A percentile compares a stretch with the other conserved stretches of the same genome.
Conservation (phyloP, 2,888 invertebrate species). For the Ceratothoa steindachneri region DNA sequence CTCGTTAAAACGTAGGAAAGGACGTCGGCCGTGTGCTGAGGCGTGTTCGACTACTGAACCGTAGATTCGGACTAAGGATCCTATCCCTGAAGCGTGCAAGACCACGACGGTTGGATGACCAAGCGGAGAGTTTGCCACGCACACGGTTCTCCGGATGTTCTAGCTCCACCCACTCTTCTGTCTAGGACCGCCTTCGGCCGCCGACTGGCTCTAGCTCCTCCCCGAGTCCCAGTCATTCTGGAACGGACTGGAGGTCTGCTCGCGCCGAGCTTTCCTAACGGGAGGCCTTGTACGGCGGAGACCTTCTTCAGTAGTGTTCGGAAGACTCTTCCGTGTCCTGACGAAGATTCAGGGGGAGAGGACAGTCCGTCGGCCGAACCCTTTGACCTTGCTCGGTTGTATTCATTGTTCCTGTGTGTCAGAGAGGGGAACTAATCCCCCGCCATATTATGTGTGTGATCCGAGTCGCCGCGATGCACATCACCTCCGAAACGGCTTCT, state of each 20-base stretch:
- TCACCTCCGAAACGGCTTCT: too few relatives aligned
- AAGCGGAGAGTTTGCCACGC: conserved; percentile 1
- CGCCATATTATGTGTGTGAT: too few relatives aligned
- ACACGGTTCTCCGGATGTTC: not conserved
- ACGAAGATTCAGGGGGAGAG: too few relatives aligned
- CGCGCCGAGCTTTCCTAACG: not conserved
- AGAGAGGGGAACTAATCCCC: too few relatives aligned
- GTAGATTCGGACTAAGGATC: conserved; percentile 7
- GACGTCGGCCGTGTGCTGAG: not conserved
- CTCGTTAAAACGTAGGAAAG: not conserved
- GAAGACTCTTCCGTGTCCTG: too few relatives aligned
- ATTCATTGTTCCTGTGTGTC: too few relatives aligned
- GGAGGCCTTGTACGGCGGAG: too few relatives aligned
- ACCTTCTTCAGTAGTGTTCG: too few relatives aligned
- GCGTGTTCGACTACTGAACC: conserved; percentile 9
- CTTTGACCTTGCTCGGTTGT: too few relatives aligned
- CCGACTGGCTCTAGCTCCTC: not conserved
- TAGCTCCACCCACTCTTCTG: not conserved
- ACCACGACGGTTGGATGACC: conserved; percentile 11
- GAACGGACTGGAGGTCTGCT: not conserved
- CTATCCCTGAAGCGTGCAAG: conserved; percentile 7
- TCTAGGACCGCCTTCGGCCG: not conserved
- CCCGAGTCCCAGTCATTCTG: not conserved
- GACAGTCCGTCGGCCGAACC: too few relatives aligned
- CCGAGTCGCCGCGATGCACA: too few relatives aligned